Conservation (phyloP, 2,888 invertebrate genomes). For the Caenorhabditis sp. region DNA sequence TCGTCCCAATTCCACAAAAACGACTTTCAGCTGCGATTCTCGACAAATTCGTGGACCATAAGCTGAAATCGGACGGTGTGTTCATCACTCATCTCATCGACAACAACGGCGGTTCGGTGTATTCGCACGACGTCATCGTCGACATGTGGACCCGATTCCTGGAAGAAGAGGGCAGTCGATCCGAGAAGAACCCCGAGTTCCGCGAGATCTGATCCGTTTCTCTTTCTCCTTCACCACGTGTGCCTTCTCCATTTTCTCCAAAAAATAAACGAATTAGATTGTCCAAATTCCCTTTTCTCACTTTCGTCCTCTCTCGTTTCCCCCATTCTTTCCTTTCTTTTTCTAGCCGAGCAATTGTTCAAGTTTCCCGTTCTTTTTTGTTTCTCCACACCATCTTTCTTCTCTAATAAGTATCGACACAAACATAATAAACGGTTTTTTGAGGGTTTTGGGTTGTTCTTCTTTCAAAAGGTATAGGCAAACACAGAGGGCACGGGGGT, state of each 20-base stretch:
- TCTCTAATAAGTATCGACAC: constrained; percentile 53
- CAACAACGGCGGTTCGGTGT: constrained; percentile 82
- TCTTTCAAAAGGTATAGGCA: not conserved
- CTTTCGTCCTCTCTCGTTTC: constrained; percentile 5
- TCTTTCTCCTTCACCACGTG: constrained; percentile 13
- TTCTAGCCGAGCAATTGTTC: constrained; percentile 48
- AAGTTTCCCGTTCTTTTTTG: constrained; percentile 10
- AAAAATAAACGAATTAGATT: constrained; percentile 27
- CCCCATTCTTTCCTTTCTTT: constrained; percentile 16
- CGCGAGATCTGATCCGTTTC: constrained; percentile 22
- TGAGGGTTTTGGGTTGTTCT: constrained; percentile 9
- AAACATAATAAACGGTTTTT: constrained; percentile 54
- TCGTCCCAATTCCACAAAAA: too few relatives aligned
- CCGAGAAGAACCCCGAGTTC: constrained; percentile 57
- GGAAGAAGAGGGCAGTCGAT: constrained; percentile 60
- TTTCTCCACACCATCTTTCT: too few relatives aligned
- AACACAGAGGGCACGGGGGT: not conserved
- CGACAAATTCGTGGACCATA: constrained; percentile 74
- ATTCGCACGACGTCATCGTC: constrained; percentile 80
- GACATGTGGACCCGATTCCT: constrained; percentile 79
- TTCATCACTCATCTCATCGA: constrained; percentile 80
- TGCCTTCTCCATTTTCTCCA: constrained; percentile 11
- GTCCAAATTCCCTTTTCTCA: constrained; percentile 20
- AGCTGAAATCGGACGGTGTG: constrained; percentile 79
- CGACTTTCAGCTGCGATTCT: too few relatives aligned